phyloP scores from a whole-genome alignment of 2,113 vertebrate species.

The Phylloscopus whistleri region DNA sequence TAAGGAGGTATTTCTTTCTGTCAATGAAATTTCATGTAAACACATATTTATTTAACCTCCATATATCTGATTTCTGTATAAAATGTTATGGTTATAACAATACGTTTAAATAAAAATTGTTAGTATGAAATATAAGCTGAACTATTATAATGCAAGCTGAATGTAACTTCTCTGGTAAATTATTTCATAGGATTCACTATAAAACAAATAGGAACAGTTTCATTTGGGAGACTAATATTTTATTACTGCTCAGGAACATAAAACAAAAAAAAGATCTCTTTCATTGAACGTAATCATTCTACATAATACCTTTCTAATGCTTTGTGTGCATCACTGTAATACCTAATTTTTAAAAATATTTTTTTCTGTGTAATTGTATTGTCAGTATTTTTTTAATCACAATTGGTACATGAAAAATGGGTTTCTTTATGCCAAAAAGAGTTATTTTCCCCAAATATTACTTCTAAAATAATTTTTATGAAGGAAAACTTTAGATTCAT shows the following conservation, averaged over 20 bases:
- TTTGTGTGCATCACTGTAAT: background rate
- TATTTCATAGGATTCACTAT: background rate
- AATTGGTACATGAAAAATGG: background rate
- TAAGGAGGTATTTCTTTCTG: background rate
- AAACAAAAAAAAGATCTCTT: background rate
- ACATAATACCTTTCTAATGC: background rate
- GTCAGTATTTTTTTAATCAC: background rate
- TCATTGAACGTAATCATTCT: background rate
- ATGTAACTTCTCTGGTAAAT: background rate
- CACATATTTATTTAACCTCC: background rate
- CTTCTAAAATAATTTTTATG: background rate
- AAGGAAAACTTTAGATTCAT: background rate
- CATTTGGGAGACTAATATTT: background rate
- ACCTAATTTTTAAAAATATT: background rate
- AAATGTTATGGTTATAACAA: background rate
- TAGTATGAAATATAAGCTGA: background rate
- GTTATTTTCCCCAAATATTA: background rate
- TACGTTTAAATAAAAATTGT: background rate
- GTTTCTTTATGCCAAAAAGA: background rate
- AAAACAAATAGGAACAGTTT: background rate
- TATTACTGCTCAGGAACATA: background rate
- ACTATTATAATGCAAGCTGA: background rate
- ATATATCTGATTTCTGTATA: background rate
- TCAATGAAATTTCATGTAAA: background rate
- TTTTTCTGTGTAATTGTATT: background rate